Conservation (phyloP, 1,140 invertebrate genomes). For the Gryllus bimaculatus region DNA sequence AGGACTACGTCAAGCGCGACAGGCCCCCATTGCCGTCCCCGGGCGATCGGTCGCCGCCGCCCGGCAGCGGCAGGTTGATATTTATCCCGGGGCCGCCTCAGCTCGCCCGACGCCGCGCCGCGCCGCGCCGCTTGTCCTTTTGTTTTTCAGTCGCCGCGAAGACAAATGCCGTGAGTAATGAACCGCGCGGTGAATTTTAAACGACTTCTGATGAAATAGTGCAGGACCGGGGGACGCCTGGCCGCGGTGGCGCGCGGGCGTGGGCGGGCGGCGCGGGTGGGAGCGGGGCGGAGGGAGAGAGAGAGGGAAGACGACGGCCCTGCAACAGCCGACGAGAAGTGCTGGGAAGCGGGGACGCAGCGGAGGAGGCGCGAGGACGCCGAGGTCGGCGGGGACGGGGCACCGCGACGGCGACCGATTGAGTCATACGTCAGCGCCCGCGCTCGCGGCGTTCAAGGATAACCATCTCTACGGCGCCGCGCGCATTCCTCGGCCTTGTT, state of each 20-base stretch:
- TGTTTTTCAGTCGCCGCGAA: not conserved
- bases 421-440: not conserved
- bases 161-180: not conserved
- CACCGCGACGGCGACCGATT: not conserved
- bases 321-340: too few species aligned
- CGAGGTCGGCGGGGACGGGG: too few species aligned
- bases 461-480: not conserved
- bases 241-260: too few species aligned
- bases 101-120: too few species aligned
- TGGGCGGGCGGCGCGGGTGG: too few species aligned
- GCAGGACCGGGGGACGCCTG: not conserved
- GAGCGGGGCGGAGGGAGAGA: too few species aligned
- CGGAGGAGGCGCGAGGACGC: too few species aligned
- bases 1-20: not conserved
- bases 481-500: too few species aligned
- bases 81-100: not conserved
- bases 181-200: not conserved
- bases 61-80: conserved; percentile 2
- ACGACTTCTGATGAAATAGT: conserved; percentile 4
- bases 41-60: not conserved
- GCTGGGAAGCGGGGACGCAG: too few species aligned
- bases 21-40: not conserved
- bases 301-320: too few species aligned
- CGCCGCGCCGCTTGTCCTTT: not conserved
- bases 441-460: not conserved